Evolutionary conservation across 2,888 invertebrate species (phyloP).

Genomic region (Chironomus tentans): DNA sequence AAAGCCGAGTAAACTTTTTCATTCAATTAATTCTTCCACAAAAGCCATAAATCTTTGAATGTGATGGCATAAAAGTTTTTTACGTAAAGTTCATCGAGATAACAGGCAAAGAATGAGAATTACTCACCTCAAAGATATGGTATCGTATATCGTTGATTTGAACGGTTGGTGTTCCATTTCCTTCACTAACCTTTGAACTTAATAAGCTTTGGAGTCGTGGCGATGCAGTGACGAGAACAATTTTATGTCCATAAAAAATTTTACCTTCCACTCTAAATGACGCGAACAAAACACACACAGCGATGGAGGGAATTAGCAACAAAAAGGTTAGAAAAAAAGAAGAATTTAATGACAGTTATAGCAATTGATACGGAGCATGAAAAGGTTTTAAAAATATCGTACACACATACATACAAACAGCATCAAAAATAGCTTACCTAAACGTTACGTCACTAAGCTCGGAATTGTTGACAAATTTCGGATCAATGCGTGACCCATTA

Average conservation of each 20-base stretch:
- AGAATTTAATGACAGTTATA: too few relatives aligned
- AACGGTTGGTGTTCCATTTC: constrained; percentile 65
- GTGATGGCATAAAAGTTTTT: neutral
- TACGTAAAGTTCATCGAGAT: too few relatives aligned
- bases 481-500: constrained; percentile 71
- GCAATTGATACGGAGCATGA: too few relatives aligned
- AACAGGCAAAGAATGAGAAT: neutral
- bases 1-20: too few relatives aligned
- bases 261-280: constrained; percentile 68
- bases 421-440: constrained; percentile 40
- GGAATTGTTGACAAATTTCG: constrained; percentile 88
- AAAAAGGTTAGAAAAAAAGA: neutral
- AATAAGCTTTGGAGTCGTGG: constrained; percentile 79
- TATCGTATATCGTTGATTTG: constrained; percentile 89
- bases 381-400: too few relatives aligned
- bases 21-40: too few relatives aligned
- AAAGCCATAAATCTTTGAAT: neutral
- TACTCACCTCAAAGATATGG: constrained; percentile 76
- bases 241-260: constrained; percentile 88
- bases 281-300: neutral
- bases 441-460: constrained; percentile 88
- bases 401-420: too few relatives aligned
- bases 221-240: constrained; percentile 84
- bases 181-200: constrained; percentile 61
- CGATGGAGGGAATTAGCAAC: neutral